These are phyloP conservation scores for Microctenopoma lineatum DNA, from an alignment of 2,797 vertebrate genomes.

Conservation along the genomic window DNA sequence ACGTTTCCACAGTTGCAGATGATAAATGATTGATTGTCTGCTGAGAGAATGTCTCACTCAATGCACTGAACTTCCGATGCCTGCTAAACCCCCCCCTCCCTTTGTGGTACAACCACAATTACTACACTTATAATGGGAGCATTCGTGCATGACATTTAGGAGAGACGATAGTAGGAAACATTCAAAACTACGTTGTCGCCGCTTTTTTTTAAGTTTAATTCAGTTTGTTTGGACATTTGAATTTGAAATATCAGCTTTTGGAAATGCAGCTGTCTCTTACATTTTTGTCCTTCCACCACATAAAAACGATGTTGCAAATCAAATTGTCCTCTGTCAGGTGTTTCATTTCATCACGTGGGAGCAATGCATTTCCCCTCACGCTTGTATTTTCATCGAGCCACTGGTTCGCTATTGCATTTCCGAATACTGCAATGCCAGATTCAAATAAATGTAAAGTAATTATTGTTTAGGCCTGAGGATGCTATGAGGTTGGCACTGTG, in stretches of 20 bases:
- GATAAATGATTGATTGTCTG: conserved; percentile 76
- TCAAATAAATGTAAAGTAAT: conserved; percentile 18
- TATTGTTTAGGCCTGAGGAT: conserved; percentile 19
- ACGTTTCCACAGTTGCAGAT: conserved; percentile 65
- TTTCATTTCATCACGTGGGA: conserved; percentile 12
- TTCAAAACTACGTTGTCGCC: conserved; percentile 25
- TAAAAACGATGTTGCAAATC: not conserved
- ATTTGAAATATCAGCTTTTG: conserved; percentile 38
- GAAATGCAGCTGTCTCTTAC: conserved; percentile 39
- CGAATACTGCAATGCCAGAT: conserved; percentile 7
- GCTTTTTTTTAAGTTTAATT: conserved; percentile 23
- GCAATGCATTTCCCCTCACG: conserved; percentile 36
- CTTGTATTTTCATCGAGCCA: conserved; percentile 26
- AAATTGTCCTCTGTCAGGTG: conserved; percentile 7
- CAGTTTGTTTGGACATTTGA: conserved; percentile 28
- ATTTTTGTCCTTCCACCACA: not conserved
- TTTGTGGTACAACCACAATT: conserved; percentile 63
- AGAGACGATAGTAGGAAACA: conserved; percentile 48
- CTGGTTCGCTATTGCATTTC: conserved; percentile 16
- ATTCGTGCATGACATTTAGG: conserved; percentile 73
- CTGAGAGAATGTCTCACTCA: conserved; percentile 77
- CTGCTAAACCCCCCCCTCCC: conserved; percentile 67
- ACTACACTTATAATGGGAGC: conserved; percentile 49
- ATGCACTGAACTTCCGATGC: conserved; percentile 75
- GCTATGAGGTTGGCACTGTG: conserved; percentile 19